Base-by-base conservation (phyloP, 2,113 vertebrate genomes). In the Ivindomyrus marchei region DNA sequence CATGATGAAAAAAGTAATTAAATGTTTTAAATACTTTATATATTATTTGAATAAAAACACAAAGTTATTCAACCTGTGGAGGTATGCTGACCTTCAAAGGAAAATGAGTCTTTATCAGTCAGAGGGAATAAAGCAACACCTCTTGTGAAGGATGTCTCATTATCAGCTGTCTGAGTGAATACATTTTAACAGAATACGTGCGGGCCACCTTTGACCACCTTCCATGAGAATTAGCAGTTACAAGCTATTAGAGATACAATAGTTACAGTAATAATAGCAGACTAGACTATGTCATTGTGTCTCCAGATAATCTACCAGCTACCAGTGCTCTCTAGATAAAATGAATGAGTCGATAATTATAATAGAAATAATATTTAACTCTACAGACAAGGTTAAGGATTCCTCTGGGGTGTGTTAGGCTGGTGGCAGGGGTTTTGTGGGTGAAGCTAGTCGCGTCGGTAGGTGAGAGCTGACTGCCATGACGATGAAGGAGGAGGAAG, bases 101-200 rank as follows among this genome's bases (percentile, higher is more conserved):
- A 47, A 85, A 85, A 85, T 47, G 21, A 45, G 39, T n/a, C 42
- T 85, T 85, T 85, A 45, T 85, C 83, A 85, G 83, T 46, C 83
- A 85, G 39, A 85, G 42, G 42, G 83, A 85, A 85, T 85, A 85
- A 85, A 46, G 42, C 83, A 47, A 85, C 83, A 85, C 42, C 45
- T 47, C 39, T 47, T 85, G 42, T 46, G 45, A 85, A 46, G 83
- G 39, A 46, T 85, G 45, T 85, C 39, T 85, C 83, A 85, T 85
- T 85, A 85, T 85, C 83, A 85, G 39, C 83, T 85, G 42, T 85
- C 42, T 85, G 83, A 47, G 83, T 85, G 83, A 85, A 52, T 53
- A 53, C 39, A 87, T 53, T 52, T 36, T 53, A 56, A 87, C 49
- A 56, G 85, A 53, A 87, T 52, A 87, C n/a, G 50, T 52, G 10